phyloP scores from a whole-genome alignment of 2,113 vertebrate genomes.

The Colaptes auratus region DNA sequence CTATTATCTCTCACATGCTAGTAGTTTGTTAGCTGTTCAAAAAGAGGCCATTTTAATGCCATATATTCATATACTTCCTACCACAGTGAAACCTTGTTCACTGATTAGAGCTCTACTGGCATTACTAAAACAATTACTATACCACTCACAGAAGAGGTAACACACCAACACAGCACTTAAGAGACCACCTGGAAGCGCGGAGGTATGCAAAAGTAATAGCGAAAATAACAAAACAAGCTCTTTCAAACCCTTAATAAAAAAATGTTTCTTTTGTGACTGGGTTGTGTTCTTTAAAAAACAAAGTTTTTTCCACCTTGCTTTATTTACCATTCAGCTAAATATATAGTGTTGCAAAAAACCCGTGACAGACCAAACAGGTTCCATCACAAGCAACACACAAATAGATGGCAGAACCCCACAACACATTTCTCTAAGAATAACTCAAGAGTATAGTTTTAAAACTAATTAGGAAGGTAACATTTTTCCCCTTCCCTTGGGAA shows the following conservation, averaged over 20 bases:
- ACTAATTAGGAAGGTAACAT: neutral
- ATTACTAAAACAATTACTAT: constrained; percentile 10
- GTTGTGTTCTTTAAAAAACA: neutral
- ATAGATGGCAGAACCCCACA: neutral
- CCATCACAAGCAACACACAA: neutral
- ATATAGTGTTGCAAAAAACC: neutral
- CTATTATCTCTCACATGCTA: neutral
- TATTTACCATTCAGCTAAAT: neutral
- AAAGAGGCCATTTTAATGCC: neutral
- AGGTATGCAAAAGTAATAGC: neutral
- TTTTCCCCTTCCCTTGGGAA: neutral
- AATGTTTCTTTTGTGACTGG: neutral
- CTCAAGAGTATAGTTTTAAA: neutral
- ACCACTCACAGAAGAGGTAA: constrained; percentile 1
- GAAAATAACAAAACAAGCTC: neutral
- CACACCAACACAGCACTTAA: neutral
- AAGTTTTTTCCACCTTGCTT: neutral
- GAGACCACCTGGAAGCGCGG: constrained; percentile 11
- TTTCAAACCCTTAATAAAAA: neutral
- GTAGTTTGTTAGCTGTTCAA: neutral
- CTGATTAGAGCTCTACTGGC: neutral
- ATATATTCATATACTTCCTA: neutral
- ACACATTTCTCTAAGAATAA: neutral
- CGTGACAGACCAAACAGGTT: neutral
- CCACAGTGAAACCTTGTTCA: neutral